Evolutionary conservation across 53 echinoderm and acorn worm species (phyloP), one percentile per base, ranked within the genome.

Genomic region (Astropecten irregularis): DNA sequence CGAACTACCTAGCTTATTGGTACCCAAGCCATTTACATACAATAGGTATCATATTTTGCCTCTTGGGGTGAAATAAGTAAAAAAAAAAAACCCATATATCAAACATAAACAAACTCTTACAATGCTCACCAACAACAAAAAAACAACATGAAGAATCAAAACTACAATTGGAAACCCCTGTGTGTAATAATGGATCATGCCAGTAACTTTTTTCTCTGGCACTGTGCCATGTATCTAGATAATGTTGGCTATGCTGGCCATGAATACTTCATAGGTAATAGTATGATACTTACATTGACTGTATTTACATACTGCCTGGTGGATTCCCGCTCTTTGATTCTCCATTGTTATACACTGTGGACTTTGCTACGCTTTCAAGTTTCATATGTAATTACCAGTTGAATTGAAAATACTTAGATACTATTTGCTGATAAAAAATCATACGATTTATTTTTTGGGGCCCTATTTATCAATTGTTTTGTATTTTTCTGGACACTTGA

Each of bases 331-430:
- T 79, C 23, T 32, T 44, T 44, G 60, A 19, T 0, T 31, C 26
- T 7, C 44, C 61, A 79, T 79, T 79, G 79, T 79, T 79, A 76
- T 35, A n/a, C n/a, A n/a, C n/a, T n/a, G n/a, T n/a, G n/a, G n/a
- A n/a, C n/a, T 32, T 58, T 58, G 59, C 30, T 30, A 19, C 11
- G 5, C 11, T 42, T 42, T 8, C 11, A 42, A 42, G 11, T 11
- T 42, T 42, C 11, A 11, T 42, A 11, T 42, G 42, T n/a, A n/a
- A n/a, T n/a, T n/a, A n/a, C n/a, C n/a, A n/a, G n/a, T 44, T 44
- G 46, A 9, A 44, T 54, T 54, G 42, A 11, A 42, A 42, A 22
- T 54, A 54, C 13, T 51, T 51, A 16, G 51, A 18, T 54, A n/a
- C n/a, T n/a, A n/a, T n/a, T n/a, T n/a, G n/a, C n/a, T n/a, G n/a